phyloP scores from a whole-genome alignment of 2,888 invertebrate genomes.

The Eledone cirrhosa region DNA sequence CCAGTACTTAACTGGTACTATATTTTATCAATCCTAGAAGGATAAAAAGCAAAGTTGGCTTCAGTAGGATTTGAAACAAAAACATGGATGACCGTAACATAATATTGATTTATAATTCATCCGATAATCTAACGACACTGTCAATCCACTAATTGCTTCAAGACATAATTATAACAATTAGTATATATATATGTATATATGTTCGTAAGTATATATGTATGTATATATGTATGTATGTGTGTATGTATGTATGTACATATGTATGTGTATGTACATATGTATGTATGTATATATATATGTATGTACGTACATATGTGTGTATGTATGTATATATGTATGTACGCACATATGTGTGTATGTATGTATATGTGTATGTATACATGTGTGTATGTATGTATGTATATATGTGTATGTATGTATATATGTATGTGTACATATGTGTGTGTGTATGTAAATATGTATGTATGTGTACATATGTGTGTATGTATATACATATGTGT shows the following conservation, averaged over 20 bases:
- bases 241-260: not conserved
- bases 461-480: conserved; percentile 21
- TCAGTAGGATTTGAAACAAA: too few species aligned
- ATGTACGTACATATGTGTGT: not conserved
- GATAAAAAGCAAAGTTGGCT: too few species aligned
- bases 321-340: too few species aligned
- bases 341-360: conserved; percentile 1
- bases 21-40: too few species aligned
- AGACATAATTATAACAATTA: too few species aligned
- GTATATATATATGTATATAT: too few species aligned
- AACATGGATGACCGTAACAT: too few species aligned
- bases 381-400: not conserved
- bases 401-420: not conserved
- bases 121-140: too few species aligned
- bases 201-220: too few species aligned
- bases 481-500: conserved; percentile 23
- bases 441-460: not conserved
- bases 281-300: not conserved
- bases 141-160: too few species aligned
- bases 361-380: not conserved
- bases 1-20: too few species aligned
- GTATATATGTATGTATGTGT: not conserved
- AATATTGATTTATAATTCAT: too few species aligned
- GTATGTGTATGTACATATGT: not conserved
- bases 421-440: not conserved